Conservation (phyloP, 2,113 vertebrate genomes). For the Vireo altiloquus region DNA sequence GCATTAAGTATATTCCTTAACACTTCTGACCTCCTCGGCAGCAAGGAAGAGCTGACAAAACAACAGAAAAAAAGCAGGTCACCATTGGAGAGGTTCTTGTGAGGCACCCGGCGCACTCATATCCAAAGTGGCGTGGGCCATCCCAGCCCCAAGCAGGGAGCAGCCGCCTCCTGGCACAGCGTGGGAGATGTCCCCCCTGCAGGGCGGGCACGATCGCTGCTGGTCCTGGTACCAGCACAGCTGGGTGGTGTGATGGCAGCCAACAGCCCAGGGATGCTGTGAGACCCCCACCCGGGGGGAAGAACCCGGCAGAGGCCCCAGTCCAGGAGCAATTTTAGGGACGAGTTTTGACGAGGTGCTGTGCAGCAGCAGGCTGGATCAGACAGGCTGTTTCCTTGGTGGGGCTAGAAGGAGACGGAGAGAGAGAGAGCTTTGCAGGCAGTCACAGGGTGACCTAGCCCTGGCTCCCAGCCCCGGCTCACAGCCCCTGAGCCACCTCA, state of each 20-base stretch:
- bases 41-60: neutral
- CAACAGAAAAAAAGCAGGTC: neutral
- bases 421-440: neutral
- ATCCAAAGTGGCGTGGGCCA: rapidly evolving
- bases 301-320: neutral
- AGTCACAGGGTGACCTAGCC: neutral
- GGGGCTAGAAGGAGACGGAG: neutral
- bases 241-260: rapidly evolving
- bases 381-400: neutral
- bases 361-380: neutral
- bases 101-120: rapidly evolving
- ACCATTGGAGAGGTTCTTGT: neutral
- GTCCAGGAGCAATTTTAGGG: neutral
- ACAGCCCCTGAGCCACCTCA: neutral
- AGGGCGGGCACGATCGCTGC: rapidly evolving
- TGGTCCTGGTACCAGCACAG: rapidly evolving
- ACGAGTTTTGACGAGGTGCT: neutral
- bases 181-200: neutral
- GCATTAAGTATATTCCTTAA: neutral
- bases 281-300: neutral
- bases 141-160: rapidly evolving
- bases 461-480: neutral
- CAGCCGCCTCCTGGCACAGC: neutral
- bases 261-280: neutral
- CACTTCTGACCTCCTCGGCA: neutral